Percentiles rank a stretch among this genome's conserved stretches.
These are phyloP conservation scores for Chromoteleia sp. DNA, from an alignment of 2,888 invertebrate genomes.

Conservation along the genomic window DNA sequence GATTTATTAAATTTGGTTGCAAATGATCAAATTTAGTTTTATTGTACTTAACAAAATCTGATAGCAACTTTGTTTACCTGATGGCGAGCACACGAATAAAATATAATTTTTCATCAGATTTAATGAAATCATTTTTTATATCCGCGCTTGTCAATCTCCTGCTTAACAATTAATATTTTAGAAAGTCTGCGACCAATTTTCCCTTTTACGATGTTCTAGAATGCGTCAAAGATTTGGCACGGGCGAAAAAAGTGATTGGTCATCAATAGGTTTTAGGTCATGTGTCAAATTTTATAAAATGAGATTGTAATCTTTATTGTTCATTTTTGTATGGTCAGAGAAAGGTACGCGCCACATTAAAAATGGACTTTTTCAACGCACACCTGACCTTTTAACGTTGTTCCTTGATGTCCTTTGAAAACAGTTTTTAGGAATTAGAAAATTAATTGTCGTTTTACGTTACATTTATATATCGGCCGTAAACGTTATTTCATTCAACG, in stretches of 20 bases:
- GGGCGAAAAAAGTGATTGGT: constrained; percentile 55
- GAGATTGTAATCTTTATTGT: constrained; percentile 47
- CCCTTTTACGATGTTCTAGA: constrained; percentile 61
- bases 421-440: not conserved
- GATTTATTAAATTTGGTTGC: too few species aligned
- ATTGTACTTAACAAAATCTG: too few species aligned
- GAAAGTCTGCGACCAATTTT: constrained; percentile 58
- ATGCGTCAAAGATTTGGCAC: constrained; percentile 60
- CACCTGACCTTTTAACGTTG: constrained; percentile 9
- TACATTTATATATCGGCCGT: not conserved
- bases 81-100: too few species aligned
- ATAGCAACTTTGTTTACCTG: too few species aligned
- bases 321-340: constrained; percentile 16
- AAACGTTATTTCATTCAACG: too few species aligned
- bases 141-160: constrained; percentile 6
- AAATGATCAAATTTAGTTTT: too few species aligned
- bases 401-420: not conserved
- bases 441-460: not conserved
- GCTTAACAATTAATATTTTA: constrained; percentile 56
- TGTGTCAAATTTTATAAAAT: constrained; percentile 37
- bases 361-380: constrained; percentile 9
- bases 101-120: too few species aligned
- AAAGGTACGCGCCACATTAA: constrained; percentile 22
- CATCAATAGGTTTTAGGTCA: constrained; percentile 55
- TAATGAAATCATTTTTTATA: constrained; percentile 40